phyloP scores from a whole-genome alignment of 2,888 invertebrate genomes.

The Bibio marci region DNA sequence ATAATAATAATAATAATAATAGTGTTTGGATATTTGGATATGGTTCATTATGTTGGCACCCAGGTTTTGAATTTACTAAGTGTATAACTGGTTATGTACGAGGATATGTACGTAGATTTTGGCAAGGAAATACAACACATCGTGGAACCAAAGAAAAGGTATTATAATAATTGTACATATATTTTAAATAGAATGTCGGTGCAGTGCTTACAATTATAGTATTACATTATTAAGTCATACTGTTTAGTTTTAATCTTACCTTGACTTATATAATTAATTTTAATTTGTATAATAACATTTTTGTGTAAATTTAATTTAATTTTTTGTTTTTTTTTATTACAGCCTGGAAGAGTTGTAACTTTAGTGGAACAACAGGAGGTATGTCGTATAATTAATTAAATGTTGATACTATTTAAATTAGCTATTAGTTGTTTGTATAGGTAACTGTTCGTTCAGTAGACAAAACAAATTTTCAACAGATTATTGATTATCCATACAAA shows the following conservation, averaged over 20 bases:
- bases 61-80: constrained; percentile 71
- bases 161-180: constrained; percentile 8
- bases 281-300: neutral
- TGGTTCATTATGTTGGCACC: constrained; percentile 89
- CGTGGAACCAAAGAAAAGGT: constrained; percentile 60
- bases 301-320: neutral
- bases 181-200: too few species aligned
- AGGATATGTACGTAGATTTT: constrained; percentile 73
- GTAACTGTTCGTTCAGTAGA: too few species aligned
- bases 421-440: neutral
- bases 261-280: too few species aligned
- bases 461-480: too few species aligned
- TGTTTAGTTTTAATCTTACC: too few species aligned
- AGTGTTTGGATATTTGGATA: constrained; percentile 86
- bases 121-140: constrained; percentile 80
- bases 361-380: constrained; percentile 67
- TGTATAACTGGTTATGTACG: constrained; percentile 57
- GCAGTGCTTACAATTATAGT: too few species aligned
- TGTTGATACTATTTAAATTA: neutral
- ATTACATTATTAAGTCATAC: too few species aligned
- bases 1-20: too few species aligned
- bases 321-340: constrained; percentile 34
- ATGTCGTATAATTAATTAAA: constrained; percentile 21
- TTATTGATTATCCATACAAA: too few species aligned
- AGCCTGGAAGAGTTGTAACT: constrained; percentile 87